These are phyloP conservation scores for Ganaspis brasiliensis DNA, from an alignment of 2,888 invertebrate species.

Conservation along the genomic window DNA sequence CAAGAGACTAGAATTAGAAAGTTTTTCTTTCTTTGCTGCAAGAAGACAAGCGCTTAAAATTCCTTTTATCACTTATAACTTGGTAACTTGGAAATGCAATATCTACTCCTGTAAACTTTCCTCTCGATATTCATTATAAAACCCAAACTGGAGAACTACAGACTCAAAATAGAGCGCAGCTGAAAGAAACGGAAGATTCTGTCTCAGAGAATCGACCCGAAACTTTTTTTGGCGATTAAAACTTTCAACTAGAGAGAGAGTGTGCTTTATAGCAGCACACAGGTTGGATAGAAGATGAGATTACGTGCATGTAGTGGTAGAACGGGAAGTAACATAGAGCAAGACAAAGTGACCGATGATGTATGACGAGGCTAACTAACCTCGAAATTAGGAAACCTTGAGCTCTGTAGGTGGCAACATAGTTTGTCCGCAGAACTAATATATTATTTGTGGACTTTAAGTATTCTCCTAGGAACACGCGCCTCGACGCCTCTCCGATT, in stretches of 20 bases:
- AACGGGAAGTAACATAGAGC: not conserved
- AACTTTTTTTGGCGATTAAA: conserved; percentile 29
- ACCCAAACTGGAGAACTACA: not conserved
- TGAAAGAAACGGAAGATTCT: not conserved
- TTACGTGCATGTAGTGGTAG: not conserved
- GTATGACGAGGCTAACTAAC: conserved; percentile 29
- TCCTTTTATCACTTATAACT: conserved; percentile 13
- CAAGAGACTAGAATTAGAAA: conserved; percentile 3
- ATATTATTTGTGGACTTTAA: conserved; percentile 28
- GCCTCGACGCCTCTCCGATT: not conserved
- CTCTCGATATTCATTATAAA: conserved; percentile 37
- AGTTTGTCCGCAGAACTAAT: conserved; percentile 11
- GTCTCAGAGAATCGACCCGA: not conserved
- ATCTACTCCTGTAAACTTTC: conserved; percentile 19
- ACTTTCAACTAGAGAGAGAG: conserved; percentile 1
- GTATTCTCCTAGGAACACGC: conserved; percentile 2
- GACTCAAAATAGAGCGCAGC: conserved; percentile 11
- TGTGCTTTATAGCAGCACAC: not conserved
- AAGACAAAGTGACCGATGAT: conserved; percentile 23
- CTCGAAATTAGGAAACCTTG: conserved; percentile 18
- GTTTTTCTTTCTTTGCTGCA: not conserved
- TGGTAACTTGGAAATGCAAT: conserved; percentile 22
- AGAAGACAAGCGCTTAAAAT: conserved; percentile 6
- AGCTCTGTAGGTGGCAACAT: conserved; percentile 9
- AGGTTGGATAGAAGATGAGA: not conserved